Percentiles rank a stretch among this genome's conserved stretches.
Conservation (phyloP, 2,888 invertebrate species). For the Lasioglossum villosulum region DNA sequence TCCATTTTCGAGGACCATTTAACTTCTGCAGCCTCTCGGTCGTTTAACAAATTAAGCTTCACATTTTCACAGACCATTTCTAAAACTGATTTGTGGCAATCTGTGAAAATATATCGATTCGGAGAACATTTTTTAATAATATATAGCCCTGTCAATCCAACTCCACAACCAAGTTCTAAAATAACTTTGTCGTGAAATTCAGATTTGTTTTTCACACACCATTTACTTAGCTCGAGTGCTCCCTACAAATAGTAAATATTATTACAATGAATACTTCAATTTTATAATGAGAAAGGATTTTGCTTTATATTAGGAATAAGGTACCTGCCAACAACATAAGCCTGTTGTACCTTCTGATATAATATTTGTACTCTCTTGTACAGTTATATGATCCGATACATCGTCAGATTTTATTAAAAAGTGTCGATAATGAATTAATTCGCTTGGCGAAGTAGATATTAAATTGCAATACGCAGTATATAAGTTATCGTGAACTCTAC, state of each 20-base stretch:
- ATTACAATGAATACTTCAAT: slow-evolving; percentile 14
- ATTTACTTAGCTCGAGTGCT: slow-evolving; percentile 89
- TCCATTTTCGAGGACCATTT: slow-evolving; percentile 12
- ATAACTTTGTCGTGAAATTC: slow-evolving; percentile 86
- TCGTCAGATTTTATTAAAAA: slow-evolving; percentile 85
- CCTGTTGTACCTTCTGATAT: slow-evolving; percentile 93
- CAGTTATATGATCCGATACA: slow-evolving; percentile 85
- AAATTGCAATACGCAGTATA: slow-evolving; percentile 87
- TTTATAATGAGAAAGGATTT: neutral
- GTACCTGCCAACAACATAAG: slow-evolving; percentile 91
- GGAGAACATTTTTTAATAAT: slow-evolving; percentile 86
- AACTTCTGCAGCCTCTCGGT: neutral
- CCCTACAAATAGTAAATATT: slow-evolving; percentile 86
- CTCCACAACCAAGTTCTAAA: slow-evolving; percentile 92
- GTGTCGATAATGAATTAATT: slow-evolving; percentile 87
- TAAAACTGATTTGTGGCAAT: slow-evolving; percentile 89
- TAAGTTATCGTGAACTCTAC: slow-evolving; percentile 89
- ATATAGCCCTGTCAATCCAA: slow-evolving; percentile 90
- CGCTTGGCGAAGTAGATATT: slow-evolving; percentile 83
- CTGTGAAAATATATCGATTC: slow-evolving; percentile 87
- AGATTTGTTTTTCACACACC: slow-evolving; percentile 87
- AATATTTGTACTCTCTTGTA: slow-evolving; percentile 90
- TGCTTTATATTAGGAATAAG: slow-evolving; percentile 1
- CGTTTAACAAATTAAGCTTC: slow-evolving; percentile 85
- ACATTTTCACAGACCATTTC: slow-evolving; percentile 88